These are phyloP conservation scores for Dryocosmus kuriphilus DNA, from an alignment of 2,888 invertebrate species.

Conservation along the genomic window DNA sequence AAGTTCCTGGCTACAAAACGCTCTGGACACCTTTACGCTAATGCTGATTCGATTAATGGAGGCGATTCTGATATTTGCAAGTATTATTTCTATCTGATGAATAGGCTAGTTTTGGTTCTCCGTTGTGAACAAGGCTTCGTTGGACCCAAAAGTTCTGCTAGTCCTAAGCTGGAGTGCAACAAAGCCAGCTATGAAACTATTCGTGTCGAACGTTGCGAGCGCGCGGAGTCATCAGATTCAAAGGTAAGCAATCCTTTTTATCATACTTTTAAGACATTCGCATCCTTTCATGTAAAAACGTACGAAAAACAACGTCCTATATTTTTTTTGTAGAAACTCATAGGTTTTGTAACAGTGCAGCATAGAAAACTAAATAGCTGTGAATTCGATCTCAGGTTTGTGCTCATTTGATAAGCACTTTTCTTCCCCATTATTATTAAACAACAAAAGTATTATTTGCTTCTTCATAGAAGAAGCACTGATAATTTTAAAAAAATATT, in stretches of 20 bases:
- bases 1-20: constrained; percentile 96
- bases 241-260: constrained; percentile 81
- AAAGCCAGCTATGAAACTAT: constrained; percentile 97
- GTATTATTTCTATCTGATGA: constrained; percentile 96
- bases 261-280: background rate
- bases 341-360: too few relatives aligned
- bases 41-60: constrained; percentile 81
- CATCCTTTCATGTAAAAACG: too few relatives aligned
- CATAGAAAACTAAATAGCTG: too few relatives aligned
- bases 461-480: too few relatives aligned
- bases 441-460: too few relatives aligned
- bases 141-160: constrained; percentile 89
- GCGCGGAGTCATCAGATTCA: constrained; percentile 93
- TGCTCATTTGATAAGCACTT: too few relatives aligned
- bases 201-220: constrained; percentile 92
- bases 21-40: constrained; percentile 95
- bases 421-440: too few relatives aligned
- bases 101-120: constrained; percentile 94
- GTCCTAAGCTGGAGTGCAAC: constrained; percentile 94
- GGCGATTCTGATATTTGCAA: constrained; percentile 91
- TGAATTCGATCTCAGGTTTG: too few relatives aligned
- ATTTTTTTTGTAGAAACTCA: too few relatives aligned
- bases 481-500: too few relatives aligned
- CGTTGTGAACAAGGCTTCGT: constrained; percentile 98
- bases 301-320: too few relatives aligned